A percentile compares a stretch with the other conserved stretches of the same genome.
These are phyloP conservation scores for Argentina silus DNA, from an alignment of 2,797 vertebrate species.

Conservation along the genomic window DNA sequence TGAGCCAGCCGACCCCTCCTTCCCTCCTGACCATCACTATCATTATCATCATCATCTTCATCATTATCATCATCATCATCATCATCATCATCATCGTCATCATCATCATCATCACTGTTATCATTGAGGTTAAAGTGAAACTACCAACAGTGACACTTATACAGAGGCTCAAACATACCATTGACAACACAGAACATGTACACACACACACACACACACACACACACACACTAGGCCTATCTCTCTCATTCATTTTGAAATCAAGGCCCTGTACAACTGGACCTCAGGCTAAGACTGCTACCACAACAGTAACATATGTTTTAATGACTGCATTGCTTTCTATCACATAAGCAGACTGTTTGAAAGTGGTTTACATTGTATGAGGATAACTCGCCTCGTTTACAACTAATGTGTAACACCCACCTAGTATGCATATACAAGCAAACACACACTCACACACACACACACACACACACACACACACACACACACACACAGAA, in stretches of 20 bases:
- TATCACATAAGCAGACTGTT: background rate
- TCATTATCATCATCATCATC: background rate
- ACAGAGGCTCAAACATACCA: too few relatives aligned
- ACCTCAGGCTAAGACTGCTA: too few relatives aligned
- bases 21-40: background rate
- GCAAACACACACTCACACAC: too few relatives aligned
- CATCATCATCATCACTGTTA: too few relatives aligned
- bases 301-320: too few relatives aligned
- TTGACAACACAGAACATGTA: slow-evolving; percentile 37
- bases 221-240: slow-evolving; percentile 44
- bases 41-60: background rate
- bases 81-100: background rate
- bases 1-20: slow-evolving; percentile 80
- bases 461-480: too few relatives aligned
- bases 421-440: background rate
- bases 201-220: slow-evolving; percentile 54
- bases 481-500: too few relatives aligned
- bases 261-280: too few relatives aligned
- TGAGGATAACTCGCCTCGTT: background rate
- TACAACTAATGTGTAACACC: background rate
- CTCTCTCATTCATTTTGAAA: too few relatives aligned
- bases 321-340: background rate
- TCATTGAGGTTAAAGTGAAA: too few relatives aligned
- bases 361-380: background rate
- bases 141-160: too few relatives aligned